Percentiles rank a stretch among this genome's conserved stretches.
Evolutionary conservation across 2,797 vertebrate genomes (phyloP).

Genomic region (Enteromius radiatus): DNA sequence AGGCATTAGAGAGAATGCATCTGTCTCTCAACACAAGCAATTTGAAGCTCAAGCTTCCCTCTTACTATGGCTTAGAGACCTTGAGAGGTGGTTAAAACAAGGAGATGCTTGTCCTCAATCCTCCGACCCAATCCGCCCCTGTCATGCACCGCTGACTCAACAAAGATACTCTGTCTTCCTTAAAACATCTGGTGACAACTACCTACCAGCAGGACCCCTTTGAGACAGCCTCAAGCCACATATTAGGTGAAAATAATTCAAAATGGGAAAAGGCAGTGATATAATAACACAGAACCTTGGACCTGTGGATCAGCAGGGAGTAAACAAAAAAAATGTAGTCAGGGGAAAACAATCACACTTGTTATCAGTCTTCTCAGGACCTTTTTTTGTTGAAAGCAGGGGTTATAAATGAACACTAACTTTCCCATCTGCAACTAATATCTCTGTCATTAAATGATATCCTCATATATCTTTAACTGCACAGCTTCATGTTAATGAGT

Average conservation of each 20-base stretch:
- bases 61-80: slow-evolving; percentile 54
- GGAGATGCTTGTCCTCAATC: slow-evolving; percentile 53
- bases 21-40: slow-evolving; percentile 54
- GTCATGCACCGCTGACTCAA: slow-evolving; percentile 52
- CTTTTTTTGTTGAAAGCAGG: slow-evolving; percentile 31
- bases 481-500: slow-evolving; percentile 55
- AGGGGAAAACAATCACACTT: slow-evolving; percentile 25
- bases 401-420: slow-evolving; percentile 56
- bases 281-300: slow-evolving; percentile 31
- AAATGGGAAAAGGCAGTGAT: slow-evolving; percentile 43
- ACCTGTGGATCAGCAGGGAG: slow-evolving; percentile 23
- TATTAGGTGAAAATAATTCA: slow-evolving; percentile 54
- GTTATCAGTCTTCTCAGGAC: slow-evolving; percentile 50
- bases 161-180: slow-evolving; percentile 49
- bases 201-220: slow-evolving; percentile 46
- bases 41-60: slow-evolving; percentile 54
- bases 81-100: slow-evolving; percentile 54
- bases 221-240: slow-evolving; percentile 39
- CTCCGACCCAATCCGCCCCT: slow-evolving; percentile 32
- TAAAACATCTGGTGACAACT: slow-evolving; percentile 59
- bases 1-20: slow-evolving; percentile 46
- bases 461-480: slow-evolving; percentile 53
- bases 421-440: slow-evolving; percentile 40
- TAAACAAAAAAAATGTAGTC: slow-evolving; percentile 43
- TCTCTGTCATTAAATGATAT: slow-evolving; percentile 57